Conservation (phyloP, 2,888 invertebrate species). For the Erynnis tages region DNA sequence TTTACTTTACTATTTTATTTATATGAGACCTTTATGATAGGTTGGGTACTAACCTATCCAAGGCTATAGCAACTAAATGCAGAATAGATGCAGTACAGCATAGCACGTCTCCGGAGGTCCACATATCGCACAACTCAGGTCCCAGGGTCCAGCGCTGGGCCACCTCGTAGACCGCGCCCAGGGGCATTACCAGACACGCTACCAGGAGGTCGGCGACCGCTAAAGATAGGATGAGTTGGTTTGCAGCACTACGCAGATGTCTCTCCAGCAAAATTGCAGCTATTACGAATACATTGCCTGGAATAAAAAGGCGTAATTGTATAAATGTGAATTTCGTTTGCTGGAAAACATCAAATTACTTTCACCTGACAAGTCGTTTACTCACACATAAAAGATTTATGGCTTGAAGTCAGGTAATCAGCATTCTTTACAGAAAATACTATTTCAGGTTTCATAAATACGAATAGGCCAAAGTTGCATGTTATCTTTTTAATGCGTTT, state of each 20-base stretch:
- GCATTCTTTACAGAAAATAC: too few relatives aligned
- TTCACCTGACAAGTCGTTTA: too few relatives aligned
- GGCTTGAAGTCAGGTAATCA: too few relatives aligned
- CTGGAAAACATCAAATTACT: too few relatives aligned
- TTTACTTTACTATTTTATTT: not conserved
- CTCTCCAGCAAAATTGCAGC: slow-evolving; percentile 94
- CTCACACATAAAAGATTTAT: too few relatives aligned
- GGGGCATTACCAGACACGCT: slow-evolving; percentile 90
- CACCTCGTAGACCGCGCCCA: slow-evolving; percentile 89
- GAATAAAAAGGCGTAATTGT: slow-evolving; percentile 43
- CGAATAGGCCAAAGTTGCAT: too few relatives aligned
- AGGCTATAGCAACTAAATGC: slow-evolving; percentile 97
- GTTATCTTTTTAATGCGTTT: too few relatives aligned
- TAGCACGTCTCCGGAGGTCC: slow-evolving; percentile 98
- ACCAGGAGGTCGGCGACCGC: slow-evolving; percentile 96
- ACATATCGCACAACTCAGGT: slow-evolving; percentile 96
- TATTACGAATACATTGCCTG: slow-evolving; percentile 97
- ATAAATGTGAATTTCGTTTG: too few relatives aligned
- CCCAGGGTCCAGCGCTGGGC: slow-evolving; percentile 93
- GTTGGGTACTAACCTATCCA: slow-evolving; percentile 88
- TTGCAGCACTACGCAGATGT: slow-evolving; percentile 93
- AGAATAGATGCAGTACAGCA: slow-evolving; percentile 98
- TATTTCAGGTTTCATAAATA: too few relatives aligned
- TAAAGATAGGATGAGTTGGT: slow-evolving; percentile 93
- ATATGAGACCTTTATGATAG: not conserved